Evolutionary conservation across 2,113 vertebrate species (phyloP).

Genomic region (Coreoperca whiteheadi): DNA sequence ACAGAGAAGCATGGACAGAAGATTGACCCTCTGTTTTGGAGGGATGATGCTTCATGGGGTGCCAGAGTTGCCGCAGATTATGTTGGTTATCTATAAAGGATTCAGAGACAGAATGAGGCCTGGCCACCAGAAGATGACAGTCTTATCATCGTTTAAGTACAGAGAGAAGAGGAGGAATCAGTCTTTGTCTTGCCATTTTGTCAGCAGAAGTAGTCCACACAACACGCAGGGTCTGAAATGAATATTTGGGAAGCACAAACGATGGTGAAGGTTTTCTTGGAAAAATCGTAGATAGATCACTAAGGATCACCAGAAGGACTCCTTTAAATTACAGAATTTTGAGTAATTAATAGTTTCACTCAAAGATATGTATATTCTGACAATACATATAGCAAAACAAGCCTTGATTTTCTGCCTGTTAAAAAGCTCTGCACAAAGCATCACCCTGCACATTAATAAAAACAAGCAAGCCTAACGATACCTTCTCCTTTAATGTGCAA

Average conservation of each 20-base stretch:
- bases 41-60: constrained; percentile 47
- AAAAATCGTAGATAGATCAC: background rate
- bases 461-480: background rate
- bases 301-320: background rate
- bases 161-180: background rate
- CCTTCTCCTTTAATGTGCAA: background rate
- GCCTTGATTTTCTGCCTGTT: background rate
- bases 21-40: constrained; percentile 52
- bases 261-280: background rate
- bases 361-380: background rate
- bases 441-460: background rate
- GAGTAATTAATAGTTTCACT: too few relatives aligned
- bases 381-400: background rate
- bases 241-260: background rate
- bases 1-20: constrained; percentile 42
- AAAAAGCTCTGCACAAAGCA: background rate
- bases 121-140: background rate
- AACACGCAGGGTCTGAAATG: background rate
- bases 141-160: background rate
- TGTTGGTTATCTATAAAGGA: constrained; percentile 18
- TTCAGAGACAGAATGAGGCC: background rate
- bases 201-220: background rate
- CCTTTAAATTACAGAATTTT: too few relatives aligned
- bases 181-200: background rate
- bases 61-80: constrained; percentile 26